Evolutionary conservation across 2,888 invertebrate genomes (phyloP).

Genomic region (Caenorhabditis uteleia): DNA sequence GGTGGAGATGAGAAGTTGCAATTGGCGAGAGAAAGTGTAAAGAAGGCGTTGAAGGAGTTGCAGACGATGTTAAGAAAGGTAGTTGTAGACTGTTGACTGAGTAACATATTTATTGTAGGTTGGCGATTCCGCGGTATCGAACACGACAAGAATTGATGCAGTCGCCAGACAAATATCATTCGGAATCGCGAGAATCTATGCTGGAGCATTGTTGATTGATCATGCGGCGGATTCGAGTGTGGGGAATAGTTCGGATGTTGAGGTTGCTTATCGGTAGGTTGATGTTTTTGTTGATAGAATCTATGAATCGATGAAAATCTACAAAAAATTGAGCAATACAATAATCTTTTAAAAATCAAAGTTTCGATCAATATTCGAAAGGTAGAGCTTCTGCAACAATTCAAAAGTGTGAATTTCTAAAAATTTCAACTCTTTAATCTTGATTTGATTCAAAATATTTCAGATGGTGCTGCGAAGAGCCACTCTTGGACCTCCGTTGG

Average conservation of each 20-base stretch:
- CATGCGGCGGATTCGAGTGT: conserved; percentile 66
- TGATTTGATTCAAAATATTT: neutral
- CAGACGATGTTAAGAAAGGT: conserved; percentile 39
- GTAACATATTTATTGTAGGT: neutral
- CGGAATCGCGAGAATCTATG: conserved; percentile 71
- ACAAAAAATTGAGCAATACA: too few relatives aligned
- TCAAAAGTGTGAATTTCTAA: too few relatives aligned
- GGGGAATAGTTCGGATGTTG: conserved; percentile 43
- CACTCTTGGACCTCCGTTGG: conserved; percentile 42
- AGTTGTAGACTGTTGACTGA: too few relatives aligned
- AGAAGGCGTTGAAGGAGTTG: conserved; percentile 35
- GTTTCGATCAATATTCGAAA: too few relatives aligned
- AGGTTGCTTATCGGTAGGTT: conserved; percentile 47
- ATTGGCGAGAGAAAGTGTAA: conserved; percentile 29
- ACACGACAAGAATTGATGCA: conserved; percentile 60
- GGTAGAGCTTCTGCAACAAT: too few relatives aligned
- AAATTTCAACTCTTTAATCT: too few relatives aligned
- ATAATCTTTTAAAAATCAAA: too few relatives aligned
- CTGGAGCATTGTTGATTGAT: conserved; percentile 70
- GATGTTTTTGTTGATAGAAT: neutral
- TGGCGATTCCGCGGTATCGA: conserved; percentile 3
- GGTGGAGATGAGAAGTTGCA: conserved; percentile 11
- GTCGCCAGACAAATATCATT: conserved; percentile 73
- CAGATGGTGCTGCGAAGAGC: conserved; percentile 52
- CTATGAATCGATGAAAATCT: too few relatives aligned